A percentile compares a stretch with the other conserved stretches of the same genome.
Evolutionary conservation across 2,888 invertebrate genomes (phyloP).

Genomic region (Lycaena phlaeas): DNA sequence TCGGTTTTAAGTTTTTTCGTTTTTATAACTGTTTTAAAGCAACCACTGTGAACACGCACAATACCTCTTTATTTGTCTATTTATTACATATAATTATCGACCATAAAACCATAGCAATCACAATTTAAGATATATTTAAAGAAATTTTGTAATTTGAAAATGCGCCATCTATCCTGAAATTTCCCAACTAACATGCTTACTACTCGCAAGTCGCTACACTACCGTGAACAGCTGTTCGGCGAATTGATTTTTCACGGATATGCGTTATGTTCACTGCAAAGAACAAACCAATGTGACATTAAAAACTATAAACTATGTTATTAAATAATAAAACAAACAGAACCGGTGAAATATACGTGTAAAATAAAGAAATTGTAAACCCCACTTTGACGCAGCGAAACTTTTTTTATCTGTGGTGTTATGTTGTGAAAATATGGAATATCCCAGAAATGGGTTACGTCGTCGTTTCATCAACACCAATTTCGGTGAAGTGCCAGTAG

Average conservation of each 20-base stretch:
- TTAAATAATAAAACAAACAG: neutral
- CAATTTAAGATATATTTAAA: too few relatives aligned
- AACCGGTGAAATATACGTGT: neutral
- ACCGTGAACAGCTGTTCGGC: conserved; percentile 46
- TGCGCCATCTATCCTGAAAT: conserved; percentile 7
- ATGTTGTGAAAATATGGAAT: conserved; percentile 33
- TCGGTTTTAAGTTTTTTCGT: too few relatives aligned
- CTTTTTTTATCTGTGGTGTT: conserved; percentile 17
- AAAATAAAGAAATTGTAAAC: neutral
- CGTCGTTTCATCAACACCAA: conserved; percentile 51
- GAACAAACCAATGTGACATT: conserved; percentile 21
- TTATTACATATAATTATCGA: too few relatives aligned
- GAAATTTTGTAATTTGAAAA: too few relatives aligned
- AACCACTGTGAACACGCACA: too few relatives aligned
- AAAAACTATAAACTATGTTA: neutral
- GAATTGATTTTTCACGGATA: conserved; percentile 55
- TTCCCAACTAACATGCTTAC: neutral
- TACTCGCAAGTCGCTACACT: too few relatives aligned
- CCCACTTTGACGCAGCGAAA: conserved; percentile 11
- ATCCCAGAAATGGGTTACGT: conserved; percentile 39
- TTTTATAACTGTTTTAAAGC: too few relatives aligned
- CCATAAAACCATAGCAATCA: too few relatives aligned
- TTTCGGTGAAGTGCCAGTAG: conserved; percentile 44
- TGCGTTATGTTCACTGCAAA: conserved; percentile 47
- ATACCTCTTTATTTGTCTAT: too few relatives aligned